phyloP scores from a whole-genome alignment of 1,140 invertebrate species.

The Eurosta solidaginis region DNA sequence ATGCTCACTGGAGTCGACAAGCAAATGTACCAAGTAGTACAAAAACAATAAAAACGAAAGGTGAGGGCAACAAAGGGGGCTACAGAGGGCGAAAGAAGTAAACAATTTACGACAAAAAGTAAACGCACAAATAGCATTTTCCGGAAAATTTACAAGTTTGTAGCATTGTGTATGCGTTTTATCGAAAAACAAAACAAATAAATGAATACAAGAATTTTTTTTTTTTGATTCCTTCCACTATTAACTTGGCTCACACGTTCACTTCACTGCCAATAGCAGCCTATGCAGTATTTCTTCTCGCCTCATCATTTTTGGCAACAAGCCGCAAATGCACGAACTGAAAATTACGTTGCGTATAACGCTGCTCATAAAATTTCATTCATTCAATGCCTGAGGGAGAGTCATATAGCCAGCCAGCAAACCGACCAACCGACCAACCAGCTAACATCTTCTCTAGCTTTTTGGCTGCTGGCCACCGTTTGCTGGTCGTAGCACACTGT shows the following conservation, averaged over 20 bases:
- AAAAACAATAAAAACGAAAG: not conserved
- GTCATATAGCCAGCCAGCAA: not conserved
- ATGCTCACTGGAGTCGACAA: too few relatives aligned
- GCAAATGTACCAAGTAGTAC: not conserved
- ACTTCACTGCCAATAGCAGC: not conserved
- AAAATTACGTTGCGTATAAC: not conserved
- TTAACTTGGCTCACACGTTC: not conserved
- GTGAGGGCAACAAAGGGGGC: not conserved
- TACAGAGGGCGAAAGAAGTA: not conserved
- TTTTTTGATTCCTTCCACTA: slow-evolving; percentile 3
- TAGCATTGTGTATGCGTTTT: not conserved
- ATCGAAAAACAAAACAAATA: not conserved
- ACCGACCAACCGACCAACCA: too few relatives aligned
- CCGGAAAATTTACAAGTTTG: too few relatives aligned
- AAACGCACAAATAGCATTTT: not conserved
- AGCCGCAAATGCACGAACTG: not conserved
- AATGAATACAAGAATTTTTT: too few relatives aligned
- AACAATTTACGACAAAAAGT: not conserved
- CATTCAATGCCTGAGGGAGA: not conserved
- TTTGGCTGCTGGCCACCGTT: not conserved
- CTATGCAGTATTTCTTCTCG: not conserved
- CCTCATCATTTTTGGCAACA: slow-evolving; percentile 25
- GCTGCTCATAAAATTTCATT: not conserved
- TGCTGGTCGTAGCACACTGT: too few relatives aligned
- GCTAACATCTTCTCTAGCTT: too few relatives aligned